Evolutionary conservation across 2,888 invertebrate genomes (phyloP), one percentile per base, ranked within the genome.

Genomic region (Harpalus rufipes): DNA sequence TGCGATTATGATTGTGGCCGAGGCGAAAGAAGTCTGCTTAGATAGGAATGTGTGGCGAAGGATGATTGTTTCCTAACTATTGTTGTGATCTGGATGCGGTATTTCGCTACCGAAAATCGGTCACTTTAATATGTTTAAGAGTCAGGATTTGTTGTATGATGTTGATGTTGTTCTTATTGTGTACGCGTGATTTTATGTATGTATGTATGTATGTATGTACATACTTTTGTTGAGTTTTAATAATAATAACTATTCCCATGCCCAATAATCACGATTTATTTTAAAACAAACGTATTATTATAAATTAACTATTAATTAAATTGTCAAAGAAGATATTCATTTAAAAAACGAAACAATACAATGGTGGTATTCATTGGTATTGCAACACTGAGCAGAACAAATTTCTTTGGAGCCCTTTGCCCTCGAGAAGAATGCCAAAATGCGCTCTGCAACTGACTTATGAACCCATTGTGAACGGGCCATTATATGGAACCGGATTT

Each of bases 391-490:
- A 25, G 5, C 68, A 39, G 14, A 32, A 68, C 68, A 39, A 68
- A 68, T 68, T 68, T 68, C 39, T 39, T 1, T 68, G 39, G 7
- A 68, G 63, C 63, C 68, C 68, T 68, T 39, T 68, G 68, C 68
- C 39, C 68, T 68, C 32, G 32, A n/a, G 68, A 32, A 25, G 21
- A n/a, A 63, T 63, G 68, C 39, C 39, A 68, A n/a, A 68, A 25
- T 68, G n/a, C 39, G 6, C 68, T 39, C 68, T 12, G 39, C 68
- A 12, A 68, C 32, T 63, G 32, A 68, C 68, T 68, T 68, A 68
- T 68, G 68, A 68, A 39, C 39, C 68, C 32, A 68, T 68, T 68
- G 68, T 39, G 68, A 68, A 68, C 63, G 16, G 18, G 21, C 63
- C 21, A 21, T 63, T 63, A 63, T 25, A 2, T 63, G 18, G 63